phyloP scores from a whole-genome alignment of 2,888 invertebrate genomes.

The Macrosiphum euphorbiae region DNA sequence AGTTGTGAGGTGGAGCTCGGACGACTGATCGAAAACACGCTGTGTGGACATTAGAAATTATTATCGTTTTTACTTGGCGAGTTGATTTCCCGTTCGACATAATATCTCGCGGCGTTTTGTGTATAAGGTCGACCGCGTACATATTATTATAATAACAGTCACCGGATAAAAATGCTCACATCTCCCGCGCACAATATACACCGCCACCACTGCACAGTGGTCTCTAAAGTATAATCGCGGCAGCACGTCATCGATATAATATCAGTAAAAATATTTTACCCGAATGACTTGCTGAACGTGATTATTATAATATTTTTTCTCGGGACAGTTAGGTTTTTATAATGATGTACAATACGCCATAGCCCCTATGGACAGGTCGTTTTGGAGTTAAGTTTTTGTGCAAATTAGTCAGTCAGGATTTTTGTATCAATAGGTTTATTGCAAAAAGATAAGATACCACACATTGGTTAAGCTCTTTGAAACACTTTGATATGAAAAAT shows the following conservation, averaged over 20 bases:
- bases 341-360: background rate
- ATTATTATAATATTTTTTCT: background rate
- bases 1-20: background rate
- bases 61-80: background rate
- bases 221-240: background rate
- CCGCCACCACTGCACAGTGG: background rate
- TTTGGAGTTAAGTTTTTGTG: background rate
- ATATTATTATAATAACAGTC: slow-evolving; percentile 6
- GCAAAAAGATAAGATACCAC: background rate
- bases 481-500: background rate
- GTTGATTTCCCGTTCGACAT: background rate
- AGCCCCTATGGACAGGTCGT: background rate
- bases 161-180: slow-evolving; percentile 7
- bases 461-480: background rate
- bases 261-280: background rate
- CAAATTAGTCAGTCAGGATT: background rate
- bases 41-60: background rate
- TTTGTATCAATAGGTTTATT: background rate
- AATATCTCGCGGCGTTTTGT: slow-evolving; percentile 10
- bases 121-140: background rate
- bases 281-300: background rate
- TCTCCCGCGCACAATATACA: background rate
- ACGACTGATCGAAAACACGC: background rate
- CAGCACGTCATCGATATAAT: background rate
- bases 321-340: background rate